These are phyloP conservation scores for Drosophila fuyamai DNA, from an alignment of 1,140 invertebrate genomes.

Conservation along the genomic window DNA sequence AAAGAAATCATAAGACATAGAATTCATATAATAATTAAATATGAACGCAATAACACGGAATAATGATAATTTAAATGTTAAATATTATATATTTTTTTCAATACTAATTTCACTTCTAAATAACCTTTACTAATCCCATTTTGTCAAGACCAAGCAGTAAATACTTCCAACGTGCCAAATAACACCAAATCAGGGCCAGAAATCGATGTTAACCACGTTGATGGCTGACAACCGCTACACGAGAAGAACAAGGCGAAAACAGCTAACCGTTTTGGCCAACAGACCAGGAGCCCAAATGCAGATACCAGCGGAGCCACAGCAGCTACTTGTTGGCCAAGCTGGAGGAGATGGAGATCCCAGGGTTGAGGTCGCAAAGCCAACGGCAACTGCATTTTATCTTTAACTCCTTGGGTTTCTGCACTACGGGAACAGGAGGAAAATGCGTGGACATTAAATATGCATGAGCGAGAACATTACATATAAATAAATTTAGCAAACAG, in stretches of 20 bases:
- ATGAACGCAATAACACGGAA: too few species aligned
- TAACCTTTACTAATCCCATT: slow-evolving; percentile 3
- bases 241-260: slow-evolving; percentile 62
- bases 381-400: slow-evolving; percentile 72
- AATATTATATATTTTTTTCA: too few species aligned
- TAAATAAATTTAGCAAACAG: slow-evolving; percentile 80
- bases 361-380: slow-evolving; percentile 43
- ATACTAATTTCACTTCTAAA: background rate
- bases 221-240: slow-evolving; percentile 46
- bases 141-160: slow-evolving; percentile 14
- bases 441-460: slow-evolving; percentile 84
- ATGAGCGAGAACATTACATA: slow-evolving; percentile 78
- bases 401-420: slow-evolving; percentile 3
- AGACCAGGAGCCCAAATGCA: slow-evolving; percentile 61
- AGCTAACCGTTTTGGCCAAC: slow-evolving; percentile 57
- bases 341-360: slow-evolving; percentile 6
- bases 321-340: slow-evolving; percentile 36
- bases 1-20: too few species aligned
- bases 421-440: slow-evolving; percentile 26
- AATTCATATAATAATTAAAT: too few species aligned
- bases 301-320: slow-evolving; percentile 41
- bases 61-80: too few species aligned
- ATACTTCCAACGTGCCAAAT: slow-evolving; percentile 16
- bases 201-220: slow-evolving; percentile 35
- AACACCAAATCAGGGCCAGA: slow-evolving; percentile 28